Percentiles rank a stretch among this genome's conserved stretches.
phyloP scores from a whole-genome alignment of 2,113 vertebrate species.

The Hydropotes inermis region DNA sequence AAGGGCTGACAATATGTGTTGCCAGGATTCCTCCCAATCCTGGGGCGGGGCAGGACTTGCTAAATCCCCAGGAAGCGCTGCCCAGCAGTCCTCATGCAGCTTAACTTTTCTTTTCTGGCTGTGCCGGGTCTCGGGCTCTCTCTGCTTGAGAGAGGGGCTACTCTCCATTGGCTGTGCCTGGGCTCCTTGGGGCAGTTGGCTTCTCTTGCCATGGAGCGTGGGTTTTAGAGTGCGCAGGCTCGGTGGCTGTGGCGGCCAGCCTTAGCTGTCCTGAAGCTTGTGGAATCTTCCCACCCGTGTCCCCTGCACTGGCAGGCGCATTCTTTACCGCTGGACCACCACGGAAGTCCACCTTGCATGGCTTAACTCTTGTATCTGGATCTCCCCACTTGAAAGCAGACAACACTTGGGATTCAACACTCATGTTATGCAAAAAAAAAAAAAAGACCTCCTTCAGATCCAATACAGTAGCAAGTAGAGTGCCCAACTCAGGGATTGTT shows the following conservation, averaged over 20 bases:
- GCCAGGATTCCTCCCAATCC: neutral
- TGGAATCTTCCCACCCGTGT: neutral
- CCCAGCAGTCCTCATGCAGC: neutral
- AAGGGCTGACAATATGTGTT: neutral
- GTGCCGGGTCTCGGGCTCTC: no score
- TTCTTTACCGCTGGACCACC: neutral
- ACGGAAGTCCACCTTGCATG: neutral
- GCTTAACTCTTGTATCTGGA: neutral
- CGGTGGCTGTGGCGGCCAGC: neutral
- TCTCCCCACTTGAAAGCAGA: neutral
- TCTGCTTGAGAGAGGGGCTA: no score
- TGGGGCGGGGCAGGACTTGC: neutral
- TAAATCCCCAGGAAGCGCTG: neutral
- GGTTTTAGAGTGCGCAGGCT: neutral
- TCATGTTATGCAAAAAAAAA: neutral
- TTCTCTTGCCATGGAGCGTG: no score
- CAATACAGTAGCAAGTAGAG: neutral
- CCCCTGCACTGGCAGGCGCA: fast-evolving
- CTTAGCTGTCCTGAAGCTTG: neutral
- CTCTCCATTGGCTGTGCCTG: no score
- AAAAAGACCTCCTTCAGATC: neutral
- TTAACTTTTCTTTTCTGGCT: no score
- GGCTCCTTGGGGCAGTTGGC: no score
- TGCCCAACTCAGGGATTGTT: neutral
- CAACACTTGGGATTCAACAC: neutral